These are phyloP conservation scores for Merops nubicus DNA, from an alignment of 2,113 vertebrate species.

Conservation along the genomic window DNA sequence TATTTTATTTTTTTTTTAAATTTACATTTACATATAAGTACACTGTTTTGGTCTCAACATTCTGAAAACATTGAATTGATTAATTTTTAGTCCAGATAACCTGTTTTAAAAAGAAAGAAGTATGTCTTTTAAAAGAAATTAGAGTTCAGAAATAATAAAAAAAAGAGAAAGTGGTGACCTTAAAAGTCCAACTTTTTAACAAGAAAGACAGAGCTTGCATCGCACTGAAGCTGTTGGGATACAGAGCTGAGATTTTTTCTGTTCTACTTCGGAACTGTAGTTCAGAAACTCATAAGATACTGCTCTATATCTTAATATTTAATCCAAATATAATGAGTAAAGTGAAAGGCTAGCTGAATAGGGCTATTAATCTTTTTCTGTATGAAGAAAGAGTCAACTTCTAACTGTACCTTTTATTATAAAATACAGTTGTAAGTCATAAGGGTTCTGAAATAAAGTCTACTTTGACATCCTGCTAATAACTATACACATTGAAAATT, in stretches of 20 bases:
- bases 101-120: not conserved
- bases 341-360: not conserved
- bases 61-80: not conserved
- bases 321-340: constrained; percentile 12
- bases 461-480: not conserved
- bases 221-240: not conserved
- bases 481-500: constrained; percentile 10
- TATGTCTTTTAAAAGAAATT: not conserved
- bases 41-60: not conserved
- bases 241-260: not conserved
- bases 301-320: not conserved
- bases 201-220: not conserved
- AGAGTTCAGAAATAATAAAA: not conserved
- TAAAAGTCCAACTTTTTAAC: not conserved
- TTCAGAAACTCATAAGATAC: not conserved
- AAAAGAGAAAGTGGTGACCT: not conserved
- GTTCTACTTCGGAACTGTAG: not conserved
- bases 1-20: not conserved
- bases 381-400: constrained; percentile 26
- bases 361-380: not conserved
- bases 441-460: constrained; percentile 35
- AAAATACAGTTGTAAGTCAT: not conserved
- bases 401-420: constrained; percentile 22
- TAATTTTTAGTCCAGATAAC: not conserved
- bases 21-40: not conserved